phyloP scores from a whole-genome alignment of 2,113 vertebrate genomes.

The Poeciliopsis turrubarensis region DNA sequence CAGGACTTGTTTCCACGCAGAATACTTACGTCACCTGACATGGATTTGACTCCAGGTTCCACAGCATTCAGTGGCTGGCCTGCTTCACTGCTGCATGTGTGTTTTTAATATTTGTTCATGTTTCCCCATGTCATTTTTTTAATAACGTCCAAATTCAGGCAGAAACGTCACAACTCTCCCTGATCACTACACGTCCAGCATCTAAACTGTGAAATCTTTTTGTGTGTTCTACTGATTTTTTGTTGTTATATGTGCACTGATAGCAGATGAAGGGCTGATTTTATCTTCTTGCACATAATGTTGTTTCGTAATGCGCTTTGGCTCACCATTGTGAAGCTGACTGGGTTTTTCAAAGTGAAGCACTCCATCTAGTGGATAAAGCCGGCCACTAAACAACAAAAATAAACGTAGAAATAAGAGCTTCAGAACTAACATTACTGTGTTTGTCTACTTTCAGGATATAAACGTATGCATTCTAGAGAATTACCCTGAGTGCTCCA shows the following conservation, averaged over 20 bases:
- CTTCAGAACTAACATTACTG: background rate
- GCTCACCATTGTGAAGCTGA: background rate
- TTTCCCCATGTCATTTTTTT: conserved; percentile 14
- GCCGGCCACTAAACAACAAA: background rate
- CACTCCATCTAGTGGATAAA: conserved; percentile 52
- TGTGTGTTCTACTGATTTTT: background rate
- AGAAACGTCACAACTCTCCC: background rate
- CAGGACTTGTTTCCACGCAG: conserved; percentile 50
- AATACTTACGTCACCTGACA: conserved; percentile 71
- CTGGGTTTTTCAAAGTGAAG: conserved; percentile 1
- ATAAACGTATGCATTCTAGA: conserved; percentile 98
- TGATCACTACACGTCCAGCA: background rate
- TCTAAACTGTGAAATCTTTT: background rate
- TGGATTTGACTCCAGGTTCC: conserved; percentile 60
- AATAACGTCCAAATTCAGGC: conserved; percentile 31
- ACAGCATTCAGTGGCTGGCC: conserved; percentile 28
- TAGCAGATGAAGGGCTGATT: conserved; percentile 9
- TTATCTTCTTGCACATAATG: conserved; percentile 41
- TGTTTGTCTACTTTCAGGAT: conserved; percentile 82
- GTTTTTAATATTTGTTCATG: conserved; percentile 41
- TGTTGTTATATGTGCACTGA: background rate
- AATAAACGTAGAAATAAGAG: background rate
- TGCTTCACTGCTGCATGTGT: conserved; percentile 30
- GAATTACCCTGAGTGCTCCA: conserved; percentile 97
- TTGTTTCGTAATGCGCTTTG: conserved; percentile 16